phyloP scores from a whole-genome alignment of 92 coral and sea anemone species.

The Bergia sp. region DNA sequence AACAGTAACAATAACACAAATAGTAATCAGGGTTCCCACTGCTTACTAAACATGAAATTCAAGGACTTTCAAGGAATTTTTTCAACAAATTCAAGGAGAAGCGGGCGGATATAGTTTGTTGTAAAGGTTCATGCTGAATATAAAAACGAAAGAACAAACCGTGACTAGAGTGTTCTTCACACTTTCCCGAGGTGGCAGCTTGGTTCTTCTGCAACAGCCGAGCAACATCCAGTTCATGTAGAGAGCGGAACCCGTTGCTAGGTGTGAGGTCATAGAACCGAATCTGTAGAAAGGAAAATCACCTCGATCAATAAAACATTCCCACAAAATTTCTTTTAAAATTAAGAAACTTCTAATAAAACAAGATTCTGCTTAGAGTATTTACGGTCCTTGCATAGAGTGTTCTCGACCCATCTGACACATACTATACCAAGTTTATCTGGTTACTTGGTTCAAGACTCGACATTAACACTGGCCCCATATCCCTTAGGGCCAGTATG shows the following conservation, averaged over 20 bases:
- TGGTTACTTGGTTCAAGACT: too few relatives aligned
- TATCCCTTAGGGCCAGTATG: too few relatives aligned
- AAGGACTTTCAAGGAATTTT: background rate
- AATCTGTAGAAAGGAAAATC: slow-evolving; percentile 45
- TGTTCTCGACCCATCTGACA: too few relatives aligned
- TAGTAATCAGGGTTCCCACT: too few relatives aligned
- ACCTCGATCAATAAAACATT: background rate
- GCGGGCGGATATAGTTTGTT: background rate
- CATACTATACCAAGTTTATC: too few relatives aligned
- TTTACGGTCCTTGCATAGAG: too few relatives aligned
- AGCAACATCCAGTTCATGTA: slow-evolving; percentile 68
- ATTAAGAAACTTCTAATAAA: background rate
- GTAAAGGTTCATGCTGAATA: background rate
- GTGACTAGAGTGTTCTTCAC: slow-evolving; percentile 1
- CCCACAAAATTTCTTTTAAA: background rate
- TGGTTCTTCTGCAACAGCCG: slow-evolving; percentile 60
- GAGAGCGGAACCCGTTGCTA: slow-evolving; percentile 68
- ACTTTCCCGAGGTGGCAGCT: slow-evolving; percentile 27
- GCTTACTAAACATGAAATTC: too few relatives aligned
- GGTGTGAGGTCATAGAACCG: slow-evolving; percentile 69
- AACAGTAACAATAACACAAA: too few relatives aligned
- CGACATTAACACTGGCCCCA: too few relatives aligned
- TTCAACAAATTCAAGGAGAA: too few relatives aligned
- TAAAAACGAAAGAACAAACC: slow-evolving; percentile 22
- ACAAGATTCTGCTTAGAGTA: too few relatives aligned